These are phyloP conservation scores for Heteromormyrus szaboi DNA, from an alignment of 2,797 vertebrate genomes.

Conservation along the genomic window DNA sequence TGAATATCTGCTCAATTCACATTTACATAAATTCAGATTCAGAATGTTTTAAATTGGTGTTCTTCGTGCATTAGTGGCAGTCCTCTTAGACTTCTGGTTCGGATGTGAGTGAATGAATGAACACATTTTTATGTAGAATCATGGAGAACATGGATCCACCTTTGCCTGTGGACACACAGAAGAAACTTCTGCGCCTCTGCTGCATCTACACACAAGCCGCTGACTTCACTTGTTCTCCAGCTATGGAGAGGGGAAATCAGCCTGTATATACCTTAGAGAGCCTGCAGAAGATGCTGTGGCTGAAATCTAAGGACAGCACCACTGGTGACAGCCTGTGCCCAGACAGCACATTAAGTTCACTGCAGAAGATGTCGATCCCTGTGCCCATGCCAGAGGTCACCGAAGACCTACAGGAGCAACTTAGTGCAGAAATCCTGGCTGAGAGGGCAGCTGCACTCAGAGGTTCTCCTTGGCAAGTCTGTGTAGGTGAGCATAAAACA, in stretches of 20 bases:
- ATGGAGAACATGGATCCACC: conserved; percentile 80
- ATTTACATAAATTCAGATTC: background rate
- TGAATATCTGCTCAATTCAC: background rate
- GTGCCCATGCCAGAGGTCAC: conserved; percentile 24
- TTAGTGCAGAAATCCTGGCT: conserved; percentile 47
- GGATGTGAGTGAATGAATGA: background rate
- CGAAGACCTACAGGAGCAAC: conserved; percentile 45
- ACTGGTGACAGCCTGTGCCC: conserved; percentile 31
- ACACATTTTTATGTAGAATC: conserved; percentile 58
- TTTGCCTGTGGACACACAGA: conserved; percentile 65
- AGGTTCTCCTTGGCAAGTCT: conserved; percentile 81
- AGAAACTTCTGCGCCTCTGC: conserved; percentile 76
- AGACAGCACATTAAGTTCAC: background rate
- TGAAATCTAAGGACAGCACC: conserved; percentile 37
- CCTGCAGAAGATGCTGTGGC: conserved; percentile 65
- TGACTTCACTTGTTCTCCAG: conserved; percentile 23
- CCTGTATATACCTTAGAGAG: conserved; percentile 81
- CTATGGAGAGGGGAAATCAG: conserved; percentile 47
- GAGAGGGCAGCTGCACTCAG: conserved; percentile 66
- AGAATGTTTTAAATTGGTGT: background rate
- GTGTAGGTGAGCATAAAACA: conserved; percentile 51
- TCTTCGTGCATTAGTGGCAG: background rate
- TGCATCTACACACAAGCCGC: conserved; percentile 80
- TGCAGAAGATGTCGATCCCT: background rate
- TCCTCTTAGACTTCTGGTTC: background rate